Base-by-base conservation (phyloP, 1,140 invertebrate genomes). In the Antheraea pernyi region DNA sequence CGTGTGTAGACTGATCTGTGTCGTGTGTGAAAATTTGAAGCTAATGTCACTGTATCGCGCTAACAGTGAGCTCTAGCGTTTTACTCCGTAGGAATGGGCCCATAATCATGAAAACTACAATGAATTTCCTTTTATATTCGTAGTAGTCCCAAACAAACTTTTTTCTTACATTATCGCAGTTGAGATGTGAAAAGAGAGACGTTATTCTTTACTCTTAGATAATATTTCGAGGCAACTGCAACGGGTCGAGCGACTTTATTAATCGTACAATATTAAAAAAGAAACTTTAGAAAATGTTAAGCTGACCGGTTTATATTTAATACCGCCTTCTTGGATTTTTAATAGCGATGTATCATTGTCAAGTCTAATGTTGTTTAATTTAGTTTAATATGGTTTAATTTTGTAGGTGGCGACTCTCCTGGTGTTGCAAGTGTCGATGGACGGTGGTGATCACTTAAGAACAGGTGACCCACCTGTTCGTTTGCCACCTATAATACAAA, bases 131-230 rank as follows among this genome's bases (percentile, higher is more conserved):
- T 53, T 61, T 42, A 60, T 37, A 37, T 63, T 63, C 61, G 13
- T 36, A 37, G 61, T 63, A 63, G 37, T 8, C 61, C 61, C 7
- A 10, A 13, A 18, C 5, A 22, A 16, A 16, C 11, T 63, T 63
- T 37, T 64, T 59, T 68, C 9, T 18, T 67, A 46, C 37, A 30
- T 69, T 65, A 46, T 72, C 53, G 62, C 70, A 75, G 68, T 70
- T 74, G 72, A 65, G 68, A 74, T 70, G 69, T 42, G 48, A 65
- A 70, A 75, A 70, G 68, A 68, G 71, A 65, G 70, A 75, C 72
- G 73, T 75, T 72, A 70, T 66, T 69, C 30, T 67, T 71, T 74
- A 68, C 70, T 65, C 67, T 71, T 63, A 19, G 37, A 63, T 22
- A 13, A 22, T 37, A 9, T 11, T 60, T 22, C 22, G 59, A 19